Evolutionary conservation across 2,888 invertebrate genomes (phyloP).

Genomic region (Harmothoe impar): DNA sequence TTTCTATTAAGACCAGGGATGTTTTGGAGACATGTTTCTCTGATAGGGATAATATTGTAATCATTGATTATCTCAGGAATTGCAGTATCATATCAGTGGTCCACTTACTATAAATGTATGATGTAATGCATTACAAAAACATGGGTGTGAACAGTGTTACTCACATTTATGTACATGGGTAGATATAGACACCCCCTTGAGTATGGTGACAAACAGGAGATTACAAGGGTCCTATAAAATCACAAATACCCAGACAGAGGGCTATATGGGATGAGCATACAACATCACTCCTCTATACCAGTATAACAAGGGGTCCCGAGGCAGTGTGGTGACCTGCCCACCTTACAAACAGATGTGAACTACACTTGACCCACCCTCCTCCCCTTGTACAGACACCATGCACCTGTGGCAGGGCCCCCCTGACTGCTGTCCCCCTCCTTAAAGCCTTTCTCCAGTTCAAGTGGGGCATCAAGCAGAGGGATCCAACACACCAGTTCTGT

Average conservation of each 20-base stretch:
- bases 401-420: background rate
- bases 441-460: background rate
- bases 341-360: conserved; percentile 41
- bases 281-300: background rate
- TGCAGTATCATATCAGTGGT: too few relatives aligned
- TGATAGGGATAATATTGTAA: too few relatives aligned
- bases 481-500: background rate
- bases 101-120: too few relatives aligned
- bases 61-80: too few relatives aligned
- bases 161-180: background rate
- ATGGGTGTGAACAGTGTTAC: background rate
- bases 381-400: background rate
- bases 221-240: background rate
- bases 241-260: background rate
- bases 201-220: background rate
- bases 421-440: background rate
- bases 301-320: background rate
- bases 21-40: too few relatives aligned
- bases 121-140: background rate
- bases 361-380: conserved; percentile 10
- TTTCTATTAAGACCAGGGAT: too few relatives aligned
- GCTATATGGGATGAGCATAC: background rate
- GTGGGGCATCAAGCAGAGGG: conserved; percentile 25
- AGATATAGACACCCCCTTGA: background rate
- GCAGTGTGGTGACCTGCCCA: conserved; percentile 16